phyloP scores from a whole-genome alignment of 2,888 invertebrate species.

The Helobdella robusta region DNA sequence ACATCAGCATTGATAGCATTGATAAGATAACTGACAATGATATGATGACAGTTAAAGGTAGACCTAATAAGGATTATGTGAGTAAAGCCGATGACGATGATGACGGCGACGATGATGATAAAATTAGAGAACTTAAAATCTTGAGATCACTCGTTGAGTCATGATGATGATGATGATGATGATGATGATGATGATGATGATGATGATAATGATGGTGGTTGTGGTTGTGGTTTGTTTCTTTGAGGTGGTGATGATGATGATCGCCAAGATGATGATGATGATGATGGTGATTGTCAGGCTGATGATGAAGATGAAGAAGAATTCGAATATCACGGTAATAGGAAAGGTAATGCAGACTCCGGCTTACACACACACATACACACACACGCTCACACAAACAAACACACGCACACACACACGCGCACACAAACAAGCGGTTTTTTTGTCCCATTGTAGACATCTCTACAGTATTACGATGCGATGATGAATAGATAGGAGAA shows the following conservation, averaged over 20 bases:
- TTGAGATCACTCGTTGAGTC: no score
- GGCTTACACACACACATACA: not conserved
- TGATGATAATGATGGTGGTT: slow-evolving; percentile 8
- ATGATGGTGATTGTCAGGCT: not conserved
- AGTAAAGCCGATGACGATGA: no score
- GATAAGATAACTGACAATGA: no score
- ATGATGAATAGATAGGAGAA: no score
- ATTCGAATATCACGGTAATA: not conserved
- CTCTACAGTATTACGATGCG: no score
- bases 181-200: slow-evolving; percentile 18
- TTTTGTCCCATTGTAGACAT: no score
- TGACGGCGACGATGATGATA: not conserved
- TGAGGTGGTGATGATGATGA: slow-evolving; percentile 5
- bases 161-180: slow-evolving; percentile 24
- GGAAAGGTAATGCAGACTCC: not conserved
- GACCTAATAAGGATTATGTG: no score
- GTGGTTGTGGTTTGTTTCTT: no score
- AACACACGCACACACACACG: not conserved
- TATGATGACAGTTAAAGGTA: no score
- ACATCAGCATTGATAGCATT: not conserved
- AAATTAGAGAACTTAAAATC: slow-evolving; percentile 3
- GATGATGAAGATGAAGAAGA: not conserved
- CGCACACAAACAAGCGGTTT: no score
- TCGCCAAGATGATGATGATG: not conserved
- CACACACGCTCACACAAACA: no score